Conservation (phyloP, 2,888 invertebrate genomes). For the Thereva nobilitata region DNA sequence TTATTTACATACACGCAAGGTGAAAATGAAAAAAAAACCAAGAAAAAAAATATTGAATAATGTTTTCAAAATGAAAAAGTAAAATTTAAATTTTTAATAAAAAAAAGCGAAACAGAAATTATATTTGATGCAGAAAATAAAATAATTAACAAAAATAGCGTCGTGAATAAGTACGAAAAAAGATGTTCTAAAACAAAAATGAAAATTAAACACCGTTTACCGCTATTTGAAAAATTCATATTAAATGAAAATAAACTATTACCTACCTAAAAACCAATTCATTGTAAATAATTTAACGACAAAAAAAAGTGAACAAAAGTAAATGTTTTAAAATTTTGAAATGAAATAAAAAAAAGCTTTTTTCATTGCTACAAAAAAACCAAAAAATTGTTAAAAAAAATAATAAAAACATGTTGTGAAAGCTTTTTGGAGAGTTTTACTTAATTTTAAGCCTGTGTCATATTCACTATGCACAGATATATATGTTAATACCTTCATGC, state of each 20-base stretch:
- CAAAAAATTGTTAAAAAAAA: slow-evolving; percentile 26
- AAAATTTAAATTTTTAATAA: slow-evolving; percentile 20
- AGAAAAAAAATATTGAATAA: slow-evolving; percentile 14
- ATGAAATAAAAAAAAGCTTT: slow-evolving; percentile 36
- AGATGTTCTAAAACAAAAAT: slow-evolving; percentile 7
- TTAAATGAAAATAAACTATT: background rate
- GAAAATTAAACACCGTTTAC: slow-evolving; percentile 14
- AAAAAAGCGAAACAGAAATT: background rate
- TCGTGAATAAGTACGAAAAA: background rate
- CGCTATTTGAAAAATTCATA: background rate
- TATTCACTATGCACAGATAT: too few relatives aligned
- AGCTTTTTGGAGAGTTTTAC: slow-evolving; percentile 37
- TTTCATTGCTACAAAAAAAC: slow-evolving; percentile 39
- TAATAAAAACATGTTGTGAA: slow-evolving; percentile 39
- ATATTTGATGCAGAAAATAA: slow-evolving; percentile 16
- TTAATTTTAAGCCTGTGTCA: too few relatives aligned
- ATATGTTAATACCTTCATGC: too few relatives aligned
- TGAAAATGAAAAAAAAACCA: slow-evolving; percentile 14
- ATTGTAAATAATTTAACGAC: slow-evolving; percentile 22
- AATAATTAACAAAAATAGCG: background rate
- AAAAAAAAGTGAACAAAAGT: slow-evolving; percentile 15
- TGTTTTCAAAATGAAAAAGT: slow-evolving; percentile 3
- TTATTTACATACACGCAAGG: background rate
- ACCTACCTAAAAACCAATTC: slow-evolving; percentile 10
- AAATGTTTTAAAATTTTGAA: slow-evolving; percentile 32